Percentiles rank a stretch among this genome's conserved stretches.
Conservation (phyloP, 2,888 invertebrate species). For the Rhaphigaster nebulosa region DNA sequence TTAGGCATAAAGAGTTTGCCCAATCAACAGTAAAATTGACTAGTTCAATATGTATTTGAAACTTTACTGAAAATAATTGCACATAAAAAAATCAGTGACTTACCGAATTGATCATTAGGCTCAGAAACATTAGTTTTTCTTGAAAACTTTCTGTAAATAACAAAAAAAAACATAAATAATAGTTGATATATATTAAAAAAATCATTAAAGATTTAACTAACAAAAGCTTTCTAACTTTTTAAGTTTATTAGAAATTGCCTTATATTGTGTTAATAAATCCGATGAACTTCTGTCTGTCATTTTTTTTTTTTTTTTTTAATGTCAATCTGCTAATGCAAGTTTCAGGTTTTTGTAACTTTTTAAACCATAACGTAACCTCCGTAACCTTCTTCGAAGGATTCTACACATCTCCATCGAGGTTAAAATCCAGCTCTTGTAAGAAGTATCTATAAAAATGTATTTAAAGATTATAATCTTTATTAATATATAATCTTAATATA, state of each 20-base stretch:
- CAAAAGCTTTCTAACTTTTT: constrained; percentile 76
- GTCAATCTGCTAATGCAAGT: neutral
- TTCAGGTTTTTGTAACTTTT: neutral
- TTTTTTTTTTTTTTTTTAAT: neutral
- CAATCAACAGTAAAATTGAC: neutral
- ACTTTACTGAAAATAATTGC: too few relatives aligned
- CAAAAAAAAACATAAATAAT: constrained; percentile 41
- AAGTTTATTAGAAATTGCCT: constrained; percentile 79
- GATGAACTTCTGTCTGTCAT: constrained; percentile 57
- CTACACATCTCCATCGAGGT: neutral
- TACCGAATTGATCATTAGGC: constrained; percentile 82
- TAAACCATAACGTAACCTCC: neutral
- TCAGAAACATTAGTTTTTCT: constrained; percentile 84
- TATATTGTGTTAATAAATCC: constrained; percentile 79
- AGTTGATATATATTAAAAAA: constrained; percentile 24
- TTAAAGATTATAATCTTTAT: neutral
- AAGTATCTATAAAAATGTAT: neutral
- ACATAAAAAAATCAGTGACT: constrained; percentile 62
- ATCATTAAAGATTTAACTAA: constrained; percentile 55
- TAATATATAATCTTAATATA: too few relatives aligned
- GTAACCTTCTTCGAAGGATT: neutral
- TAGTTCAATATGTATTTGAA: too few relatives aligned
- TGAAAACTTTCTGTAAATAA: constrained; percentile 76
- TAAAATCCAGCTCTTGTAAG: neutral
- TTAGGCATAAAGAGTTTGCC: neutral